Evolutionary conservation across 2,888 invertebrate species (phyloP), one percentile per base, ranked within the genome.

Genomic region (Tachina fera): DNA sequence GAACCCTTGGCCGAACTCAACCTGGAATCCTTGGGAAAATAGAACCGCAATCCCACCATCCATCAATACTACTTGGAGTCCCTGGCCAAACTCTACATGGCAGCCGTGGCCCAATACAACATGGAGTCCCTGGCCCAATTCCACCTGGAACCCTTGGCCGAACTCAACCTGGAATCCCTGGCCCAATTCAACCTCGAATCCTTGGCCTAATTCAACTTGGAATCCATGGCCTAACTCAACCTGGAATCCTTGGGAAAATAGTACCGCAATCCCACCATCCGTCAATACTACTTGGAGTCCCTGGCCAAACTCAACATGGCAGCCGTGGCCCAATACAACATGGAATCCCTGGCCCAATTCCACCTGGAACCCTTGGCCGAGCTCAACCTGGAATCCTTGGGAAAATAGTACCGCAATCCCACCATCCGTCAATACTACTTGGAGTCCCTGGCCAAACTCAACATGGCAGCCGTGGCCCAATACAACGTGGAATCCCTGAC

Each of bases 121-220:
- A 0, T 43, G 13, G 58, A 58, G 6, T 58, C 31, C 58, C 0
- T 58, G 14, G 14, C 22, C 1, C 22, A 22, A 22, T 22, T 3
- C 22, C 22, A 22, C 22, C 22, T 58, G 31, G 58, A 58, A 3
- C 39, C 58, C 58, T 1, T n/a, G 14, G 22, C n/a, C n/a, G n/a
- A n/a, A n/a, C n/a, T n/a, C n/a, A n/a, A n/a, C n/a, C n/a, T n/a
- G n/a, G n/a, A n/a, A n/a, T n/a, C n/a, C n/a, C n/a, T n/a, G n/a
- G n/a, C n/a, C n/a, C n/a, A n/a, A n/a, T n/a, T n/a, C n/a, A n/a
- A n/a, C n/a, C n/a, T n/a, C n/a, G n/a, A n/a, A n/a, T n/a, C n/a
- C n/a, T n/a, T n/a, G n/a, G n/a, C n/a, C n/a, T n/a, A 68, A 39
- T 16, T 39, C 39, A n/a, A 60, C 58, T 13, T 60, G 60, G 60